These are phyloP conservation scores for Pycnonotus jocosus DNA, from an alignment of 2,113 vertebrate species.

Conservation along the genomic window DNA sequence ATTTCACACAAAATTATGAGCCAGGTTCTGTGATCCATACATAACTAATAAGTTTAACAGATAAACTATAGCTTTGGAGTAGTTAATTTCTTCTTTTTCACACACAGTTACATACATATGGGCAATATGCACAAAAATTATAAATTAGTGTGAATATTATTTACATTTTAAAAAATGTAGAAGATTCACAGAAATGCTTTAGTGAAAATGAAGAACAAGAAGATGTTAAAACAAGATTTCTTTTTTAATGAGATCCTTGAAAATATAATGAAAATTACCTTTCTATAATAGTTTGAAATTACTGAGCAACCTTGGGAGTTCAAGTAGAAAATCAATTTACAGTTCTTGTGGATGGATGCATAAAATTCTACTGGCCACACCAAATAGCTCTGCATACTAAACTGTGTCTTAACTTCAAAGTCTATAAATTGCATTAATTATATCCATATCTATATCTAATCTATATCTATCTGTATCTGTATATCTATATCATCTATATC, in stretches of 20 bases:
- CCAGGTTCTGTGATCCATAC: neutral
- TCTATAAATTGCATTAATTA: neutral
- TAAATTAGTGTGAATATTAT: neutral
- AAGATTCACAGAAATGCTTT: neutral
- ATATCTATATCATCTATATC: no score
- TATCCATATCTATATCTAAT: neutral
- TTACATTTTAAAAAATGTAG: neutral
- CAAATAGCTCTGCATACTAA: neutral
- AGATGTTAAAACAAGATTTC: neutral
- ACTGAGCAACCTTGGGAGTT: slow-evolving; percentile 28
- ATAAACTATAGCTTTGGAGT: neutral
- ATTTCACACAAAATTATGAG: neutral
- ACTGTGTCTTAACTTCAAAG: neutral
- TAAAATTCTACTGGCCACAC: neutral
- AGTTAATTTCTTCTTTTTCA: neutral
- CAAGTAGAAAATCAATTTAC: slow-evolving; percentile 56
- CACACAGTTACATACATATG: neutral
- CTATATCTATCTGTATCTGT: no score
- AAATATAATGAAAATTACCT: slow-evolving; percentile 17
- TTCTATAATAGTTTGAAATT: slow-evolving; percentile 36
- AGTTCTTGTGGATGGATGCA: neutral
- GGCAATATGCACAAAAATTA: neutral
- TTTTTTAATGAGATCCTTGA: neutral
- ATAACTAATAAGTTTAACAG: neutral
- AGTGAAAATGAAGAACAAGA: neutral